Conservation (phyloP, 2,888 invertebrate species). For the Synergus umbraculus region DNA sequence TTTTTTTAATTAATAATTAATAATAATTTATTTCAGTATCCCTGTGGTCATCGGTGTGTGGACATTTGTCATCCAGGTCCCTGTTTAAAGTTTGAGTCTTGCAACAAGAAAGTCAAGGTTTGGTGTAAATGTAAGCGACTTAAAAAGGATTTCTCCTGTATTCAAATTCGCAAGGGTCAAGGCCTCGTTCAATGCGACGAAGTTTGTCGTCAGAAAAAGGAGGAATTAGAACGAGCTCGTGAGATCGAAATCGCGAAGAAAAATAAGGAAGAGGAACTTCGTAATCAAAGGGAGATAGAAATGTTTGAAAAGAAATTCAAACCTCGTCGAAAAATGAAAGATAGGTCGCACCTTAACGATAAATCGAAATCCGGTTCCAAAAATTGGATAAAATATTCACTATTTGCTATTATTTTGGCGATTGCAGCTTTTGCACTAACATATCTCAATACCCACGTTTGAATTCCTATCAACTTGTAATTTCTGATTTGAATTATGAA, state of each 20-base stretch:
- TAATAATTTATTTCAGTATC: conserved; percentile 79
- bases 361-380: conserved; percentile 26
- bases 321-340: conserved; percentile 68
- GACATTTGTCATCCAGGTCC: conserved; percentile 86
- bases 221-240: conserved; percentile 79
- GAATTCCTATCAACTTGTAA: not conserved
- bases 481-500: not conserved
- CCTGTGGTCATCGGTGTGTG: conserved; percentile 91
- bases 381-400: conserved; percentile 4
- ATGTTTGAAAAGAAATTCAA: conserved; percentile 87
- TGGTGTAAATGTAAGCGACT: conserved; percentile 87
- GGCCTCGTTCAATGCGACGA: conserved; percentile 82
- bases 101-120: conserved; percentile 89
- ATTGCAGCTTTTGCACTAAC: conserved; percentile 15
- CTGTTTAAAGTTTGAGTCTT: conserved; percentile 84
- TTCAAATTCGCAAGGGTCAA: conserved; percentile 73
- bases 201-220: conserved; percentile 81
- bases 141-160: conserved; percentile 83
- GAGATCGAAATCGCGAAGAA: conserved; percentile 80
- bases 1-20: too few relatives aligned
- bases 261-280: conserved; percentile 82
- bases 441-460: not conserved
- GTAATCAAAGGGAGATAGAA: conserved; percentile 85
- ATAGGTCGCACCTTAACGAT: conserved; percentile 56
- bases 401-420: conserved; percentile 5